Percentiles rank a stretch among this genome's conserved stretches.
These are phyloP conservation scores for Scaptomyza pallida DNA, from an alignment of 1,140 invertebrate genomes.

Conservation along the genomic window DNA sequence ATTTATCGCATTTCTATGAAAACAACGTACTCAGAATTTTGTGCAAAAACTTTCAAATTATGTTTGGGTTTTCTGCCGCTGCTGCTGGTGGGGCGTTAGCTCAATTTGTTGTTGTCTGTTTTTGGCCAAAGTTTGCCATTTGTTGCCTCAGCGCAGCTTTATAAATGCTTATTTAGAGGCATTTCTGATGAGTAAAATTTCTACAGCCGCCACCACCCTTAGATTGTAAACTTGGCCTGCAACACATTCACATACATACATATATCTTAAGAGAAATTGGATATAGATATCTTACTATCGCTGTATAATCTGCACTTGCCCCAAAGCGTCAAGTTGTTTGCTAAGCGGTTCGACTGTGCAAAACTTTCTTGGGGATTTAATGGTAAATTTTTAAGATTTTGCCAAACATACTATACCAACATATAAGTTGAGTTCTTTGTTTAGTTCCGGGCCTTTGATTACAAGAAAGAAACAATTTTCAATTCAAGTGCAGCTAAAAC, in stretches of 20 bases:
- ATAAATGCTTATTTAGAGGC: constrained; percentile 80
- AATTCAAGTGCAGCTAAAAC: constrained; percentile 19
- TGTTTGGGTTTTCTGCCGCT: constrained; percentile 64
- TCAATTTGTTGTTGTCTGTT: constrained; percentile 52
- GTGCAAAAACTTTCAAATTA: constrained; percentile 74
- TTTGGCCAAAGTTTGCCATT: constrained; percentile 61
- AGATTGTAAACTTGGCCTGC: constrained; percentile 52
- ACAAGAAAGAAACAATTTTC: constrained; percentile 25
- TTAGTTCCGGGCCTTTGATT: constrained; percentile 14
- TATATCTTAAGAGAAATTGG: neutral
- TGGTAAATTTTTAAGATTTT: constrained; percentile 33
- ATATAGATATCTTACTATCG: constrained; percentile 45
- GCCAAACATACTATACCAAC: constrained; percentile 22
- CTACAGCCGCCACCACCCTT: neutral
- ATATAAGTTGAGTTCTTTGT: neutral
- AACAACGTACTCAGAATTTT: constrained; percentile 80
- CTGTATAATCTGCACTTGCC: constrained; percentile 24
- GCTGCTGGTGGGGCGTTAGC: constrained; percentile 26
- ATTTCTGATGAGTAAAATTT: constrained; percentile 78
- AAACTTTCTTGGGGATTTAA: constrained; percentile 39
- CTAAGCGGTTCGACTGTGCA: constrained; percentile 34
- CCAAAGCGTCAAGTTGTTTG: constrained; percentile 33
- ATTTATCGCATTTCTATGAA: constrained; percentile 81
- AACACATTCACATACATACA: constrained; percentile 26
- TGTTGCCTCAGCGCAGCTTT: constrained; percentile 64